Evolutionary conservation across 2,797 vertebrate species (phyloP).

Genomic region (Peromyscus eremicus): DNA sequence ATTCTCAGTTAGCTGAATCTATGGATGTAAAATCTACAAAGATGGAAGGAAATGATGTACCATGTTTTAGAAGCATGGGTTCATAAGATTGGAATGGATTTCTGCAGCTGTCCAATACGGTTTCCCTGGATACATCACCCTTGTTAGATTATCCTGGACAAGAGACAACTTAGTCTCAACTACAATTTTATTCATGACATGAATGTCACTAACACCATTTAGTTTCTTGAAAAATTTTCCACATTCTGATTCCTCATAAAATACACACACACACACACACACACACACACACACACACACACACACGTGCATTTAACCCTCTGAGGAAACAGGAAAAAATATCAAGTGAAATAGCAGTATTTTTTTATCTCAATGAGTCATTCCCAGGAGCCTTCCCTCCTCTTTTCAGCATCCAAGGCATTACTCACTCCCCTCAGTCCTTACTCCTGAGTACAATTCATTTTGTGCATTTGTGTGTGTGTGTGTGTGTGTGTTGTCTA

Average conservation of each 20-base stretch:
- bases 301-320: background rate
- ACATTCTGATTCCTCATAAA: background rate
- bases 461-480: background rate
- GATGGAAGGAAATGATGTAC: background rate
- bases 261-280: no score
- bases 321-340: background rate
- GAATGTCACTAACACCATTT: background rate
- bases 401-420: background rate
- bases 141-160: background rate
- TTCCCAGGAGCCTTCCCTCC: background rate
- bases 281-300: no score
- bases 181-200: background rate
- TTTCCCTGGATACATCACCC: background rate
- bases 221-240: conserved; percentile 1
- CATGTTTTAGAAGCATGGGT: background rate
- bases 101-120: background rate
- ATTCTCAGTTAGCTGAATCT: background rate
- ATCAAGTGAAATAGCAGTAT: background rate
- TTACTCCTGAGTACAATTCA: background rate
- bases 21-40: background rate
- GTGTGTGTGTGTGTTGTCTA: background rate
- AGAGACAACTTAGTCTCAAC: conserved; percentile 22
- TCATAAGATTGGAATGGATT: background rate
- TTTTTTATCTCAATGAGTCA: background rate
- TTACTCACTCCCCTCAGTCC: no score